Percentiles rank a stretch among this genome's conserved stretches.
These are phyloP conservation scores for Etia nguti DNA, from an alignment of 2,113 vertebrate species.

Conservation along the genomic window DNA sequence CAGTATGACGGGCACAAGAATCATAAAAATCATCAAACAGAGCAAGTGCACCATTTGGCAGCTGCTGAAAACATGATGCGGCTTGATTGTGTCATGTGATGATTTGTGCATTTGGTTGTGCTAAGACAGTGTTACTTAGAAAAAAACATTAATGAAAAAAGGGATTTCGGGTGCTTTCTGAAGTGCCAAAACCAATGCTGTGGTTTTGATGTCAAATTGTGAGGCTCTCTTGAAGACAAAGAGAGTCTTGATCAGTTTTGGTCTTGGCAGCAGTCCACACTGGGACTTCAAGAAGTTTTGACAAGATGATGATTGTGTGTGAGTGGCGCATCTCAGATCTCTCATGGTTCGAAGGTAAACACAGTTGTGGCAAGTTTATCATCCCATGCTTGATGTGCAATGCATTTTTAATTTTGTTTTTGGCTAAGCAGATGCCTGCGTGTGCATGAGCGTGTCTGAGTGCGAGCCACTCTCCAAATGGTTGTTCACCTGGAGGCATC, in stretches of 20 bases:
- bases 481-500: conserved; percentile 47
- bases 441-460: not conserved
- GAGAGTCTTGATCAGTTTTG: conserved; percentile 7
- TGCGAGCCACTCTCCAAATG: conserved; percentile 54
- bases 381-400: conserved; percentile 4
- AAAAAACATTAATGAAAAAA: not conserved
- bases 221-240: not conserved
- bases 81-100: not conserved
- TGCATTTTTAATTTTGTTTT: conserved; percentile 60
- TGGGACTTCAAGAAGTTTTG: conserved; percentile 18
- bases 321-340: conserved; percentile 33
- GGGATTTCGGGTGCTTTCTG: not conserved
- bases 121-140: not conserved
- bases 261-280: conserved; percentile 13
- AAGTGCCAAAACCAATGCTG: conserved; percentile 19
- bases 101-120: not conserved
- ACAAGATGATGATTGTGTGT: conserved; percentile 1
- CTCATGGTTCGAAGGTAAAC: conserved; percentile 19
- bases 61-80: not conserved
- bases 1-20: not conserved
- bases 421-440: conserved; percentile 40
- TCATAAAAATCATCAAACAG: not conserved
- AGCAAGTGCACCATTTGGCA: not conserved
- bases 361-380: conserved; percentile 24
- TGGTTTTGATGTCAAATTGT: conserved; percentile 19